Conservation (phyloP, 2,888 invertebrate genomes). For the Lasioglossum calceatum region DNA sequence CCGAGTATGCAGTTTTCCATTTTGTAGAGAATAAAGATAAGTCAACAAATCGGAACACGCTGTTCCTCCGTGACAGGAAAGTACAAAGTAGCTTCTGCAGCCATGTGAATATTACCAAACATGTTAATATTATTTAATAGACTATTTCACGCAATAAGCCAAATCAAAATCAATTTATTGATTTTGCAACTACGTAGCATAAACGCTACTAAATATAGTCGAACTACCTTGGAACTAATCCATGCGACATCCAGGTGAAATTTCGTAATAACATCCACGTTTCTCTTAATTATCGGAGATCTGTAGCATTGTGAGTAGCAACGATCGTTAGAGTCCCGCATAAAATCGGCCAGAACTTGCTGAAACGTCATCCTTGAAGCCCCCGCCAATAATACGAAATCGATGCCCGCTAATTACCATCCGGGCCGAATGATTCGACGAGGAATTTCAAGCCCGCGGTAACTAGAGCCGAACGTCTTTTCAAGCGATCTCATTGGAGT, state of each 20-base stretch:
- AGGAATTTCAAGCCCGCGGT: neutral
- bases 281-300: neutral
- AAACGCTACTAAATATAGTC: neutral
- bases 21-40: neutral
- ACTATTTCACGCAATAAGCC: neutral
- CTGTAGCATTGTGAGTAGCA: neutral
- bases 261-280: neutral
- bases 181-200: neutral
- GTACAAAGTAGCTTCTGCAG: neutral
- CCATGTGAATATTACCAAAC: neutral
- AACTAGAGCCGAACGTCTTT: constrained; percentile 1
- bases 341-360: neutral
- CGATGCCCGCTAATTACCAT: constrained; percentile 30
- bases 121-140: neutral
- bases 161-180: neutral
- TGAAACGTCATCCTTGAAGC: constrained; percentile 10
- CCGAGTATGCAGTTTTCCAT: neutral
- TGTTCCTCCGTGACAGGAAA: neutral
- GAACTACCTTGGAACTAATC: neutral
- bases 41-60: neutral
- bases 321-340: neutral
- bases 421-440: neutral
- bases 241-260: neutral
- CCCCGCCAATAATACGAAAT: constrained; percentile 25
- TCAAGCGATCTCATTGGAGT: constrained; percentile 15